Conservation (phyloP, 2,113 vertebrate species). For the Pachypanchax playfairii region DNA sequence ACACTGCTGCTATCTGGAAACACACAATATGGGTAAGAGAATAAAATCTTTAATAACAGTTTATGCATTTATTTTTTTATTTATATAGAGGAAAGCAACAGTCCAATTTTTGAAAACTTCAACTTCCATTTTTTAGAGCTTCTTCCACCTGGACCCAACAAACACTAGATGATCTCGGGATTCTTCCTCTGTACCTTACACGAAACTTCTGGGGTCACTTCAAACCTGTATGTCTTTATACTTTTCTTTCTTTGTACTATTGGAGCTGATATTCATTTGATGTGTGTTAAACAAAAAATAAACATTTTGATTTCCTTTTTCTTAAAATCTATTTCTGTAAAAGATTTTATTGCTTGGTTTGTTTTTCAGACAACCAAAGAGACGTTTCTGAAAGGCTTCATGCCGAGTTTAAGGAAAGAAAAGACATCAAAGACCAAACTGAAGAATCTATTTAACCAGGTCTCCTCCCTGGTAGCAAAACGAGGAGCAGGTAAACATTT, state of each 20-base stretch:
- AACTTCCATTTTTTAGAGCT: slow-evolving; percentile 28
- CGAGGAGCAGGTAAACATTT: slow-evolving; percentile 2
- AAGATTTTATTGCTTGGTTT: too few species aligned
- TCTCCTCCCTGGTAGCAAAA: background rate
- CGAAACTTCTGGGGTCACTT: background rate
- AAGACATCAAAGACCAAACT: slow-evolving; percentile 48
- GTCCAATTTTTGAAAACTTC: background rate
- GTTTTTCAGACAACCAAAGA: slow-evolving; percentile 45
- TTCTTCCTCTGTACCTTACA: background rate
- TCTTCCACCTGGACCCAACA: background rate
- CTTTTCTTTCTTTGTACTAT: slow-evolving; percentile 41
- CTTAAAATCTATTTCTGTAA: too few species aligned
- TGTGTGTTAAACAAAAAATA: background rate
- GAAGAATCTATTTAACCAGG: slow-evolving; percentile 37
- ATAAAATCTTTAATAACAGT: background rate
- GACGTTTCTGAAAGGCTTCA: slow-evolving; percentile 51
- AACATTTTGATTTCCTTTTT: too few species aligned
- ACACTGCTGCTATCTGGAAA: slow-evolving; percentile 48
- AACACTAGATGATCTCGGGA: background rate
- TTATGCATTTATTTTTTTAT: background rate
- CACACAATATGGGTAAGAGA: slow-evolving; percentile 58
- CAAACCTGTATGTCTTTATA: background rate
- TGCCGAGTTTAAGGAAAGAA: slow-evolving; percentile 26
- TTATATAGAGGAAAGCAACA: slow-evolving; percentile 13
- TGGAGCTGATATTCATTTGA: background rate